These are phyloP conservation scores for Gonatopus flavifemur DNA, from an alignment of 1,140 invertebrate genomes.

Conservation along the genomic window DNA sequence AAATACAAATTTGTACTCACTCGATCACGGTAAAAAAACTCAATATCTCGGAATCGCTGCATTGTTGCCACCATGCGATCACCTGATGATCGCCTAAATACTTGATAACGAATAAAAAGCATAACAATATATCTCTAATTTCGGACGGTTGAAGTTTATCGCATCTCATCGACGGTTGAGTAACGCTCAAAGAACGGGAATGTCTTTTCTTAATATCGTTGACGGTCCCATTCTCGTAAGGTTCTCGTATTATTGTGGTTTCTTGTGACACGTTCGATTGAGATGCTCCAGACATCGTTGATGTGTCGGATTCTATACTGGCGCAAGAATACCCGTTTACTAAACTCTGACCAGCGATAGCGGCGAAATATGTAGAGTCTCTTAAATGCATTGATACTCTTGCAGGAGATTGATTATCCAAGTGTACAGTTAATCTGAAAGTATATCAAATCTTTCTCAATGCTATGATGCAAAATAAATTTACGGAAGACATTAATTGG, in stretches of 20 bases:
- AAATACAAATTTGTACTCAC: too few species aligned
- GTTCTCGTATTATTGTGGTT: constrained; percentile 62
- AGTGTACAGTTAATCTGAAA: constrained; percentile 58
- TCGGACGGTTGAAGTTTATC: constrained; percentile 77
- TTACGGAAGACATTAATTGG: background rate
- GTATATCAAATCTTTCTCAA: constrained; percentile 8
- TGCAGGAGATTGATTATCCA: constrained; percentile 62
- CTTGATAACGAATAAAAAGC: constrained; percentile 89
- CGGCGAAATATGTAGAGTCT: constrained; percentile 75
- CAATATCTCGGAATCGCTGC: constrained; percentile 72
- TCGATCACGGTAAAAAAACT: constrained; percentile 81
- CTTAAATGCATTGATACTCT: constrained; percentile 65
- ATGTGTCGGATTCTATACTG: constrained; percentile 67
- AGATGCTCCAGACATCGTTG: constrained; percentile 62
- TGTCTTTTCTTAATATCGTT: constrained; percentile 51
- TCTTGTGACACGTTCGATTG: constrained; percentile 66
- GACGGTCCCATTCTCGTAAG: constrained; percentile 42
- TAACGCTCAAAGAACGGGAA: constrained; percentile 61
- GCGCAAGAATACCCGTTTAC: constrained; percentile 59
- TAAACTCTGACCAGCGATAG: constrained; percentile 74
- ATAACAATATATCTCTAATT: constrained; percentile 85
- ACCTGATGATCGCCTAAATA: constrained; percentile 85
- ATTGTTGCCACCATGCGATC: constrained; percentile 89
- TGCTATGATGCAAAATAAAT: background rate
- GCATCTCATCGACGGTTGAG: constrained; percentile 61